Conservation (phyloP, 2,888 invertebrate species). For the Drosophila cognata region DNA sequence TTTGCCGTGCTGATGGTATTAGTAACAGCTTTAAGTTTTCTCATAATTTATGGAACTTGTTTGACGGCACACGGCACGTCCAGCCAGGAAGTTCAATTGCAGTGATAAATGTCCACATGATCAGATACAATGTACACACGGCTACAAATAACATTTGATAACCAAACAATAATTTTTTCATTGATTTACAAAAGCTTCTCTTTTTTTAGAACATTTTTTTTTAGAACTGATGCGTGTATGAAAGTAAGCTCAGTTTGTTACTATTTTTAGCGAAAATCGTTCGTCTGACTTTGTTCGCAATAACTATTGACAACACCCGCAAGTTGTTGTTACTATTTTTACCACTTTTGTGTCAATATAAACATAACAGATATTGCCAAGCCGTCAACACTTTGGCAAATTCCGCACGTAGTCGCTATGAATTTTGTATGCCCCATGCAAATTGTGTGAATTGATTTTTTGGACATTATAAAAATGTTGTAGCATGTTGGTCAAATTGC, state of each 20-base stretch:
- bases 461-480: conserved; percentile 55
- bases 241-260: background rate
- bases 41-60: conserved; percentile 64
- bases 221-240: background rate
- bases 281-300: conserved; percentile 5
- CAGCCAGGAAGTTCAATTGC: conserved; percentile 60
- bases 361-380: conserved; percentile 18
- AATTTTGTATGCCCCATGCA: conserved; percentile 58
- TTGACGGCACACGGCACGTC: conserved; percentile 47
- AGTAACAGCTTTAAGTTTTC: conserved; percentile 46
- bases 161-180: background rate
- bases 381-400: conserved; percentile 29
- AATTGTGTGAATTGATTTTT: conserved; percentile 63
- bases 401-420: conserved; percentile 57
- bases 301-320: conserved; percentile 56
- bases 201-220: background rate
- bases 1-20: conserved; percentile 20
- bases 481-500: conserved; percentile 53
- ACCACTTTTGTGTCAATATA: conserved; percentile 51
- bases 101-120: conserved; percentile 28
- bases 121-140: background rate
- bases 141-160: background rate
- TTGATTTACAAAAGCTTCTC: background rate
- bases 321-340: conserved; percentile 44
- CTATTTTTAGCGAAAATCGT: conserved; percentile 16